phyloP scores from a whole-genome alignment of 2,797 vertebrate species.

The Urosaurus nigricauda region DNA sequence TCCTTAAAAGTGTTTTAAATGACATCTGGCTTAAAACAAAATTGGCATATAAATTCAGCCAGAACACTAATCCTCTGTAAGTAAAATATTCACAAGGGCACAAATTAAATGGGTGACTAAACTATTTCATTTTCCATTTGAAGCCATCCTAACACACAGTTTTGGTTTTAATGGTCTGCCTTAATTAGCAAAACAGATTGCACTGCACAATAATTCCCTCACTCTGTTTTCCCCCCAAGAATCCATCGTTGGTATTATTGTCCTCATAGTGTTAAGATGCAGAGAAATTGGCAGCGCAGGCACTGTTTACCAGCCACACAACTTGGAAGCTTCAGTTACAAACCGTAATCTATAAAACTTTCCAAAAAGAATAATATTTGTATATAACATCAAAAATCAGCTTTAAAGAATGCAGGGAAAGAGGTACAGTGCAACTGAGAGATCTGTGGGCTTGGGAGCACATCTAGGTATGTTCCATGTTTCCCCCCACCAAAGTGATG shows the following conservation, averaged over 20 bases:
- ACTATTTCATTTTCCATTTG: conserved; percentile 24
- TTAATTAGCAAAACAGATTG: conserved; percentile 33
- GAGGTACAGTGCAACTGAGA: not conserved
- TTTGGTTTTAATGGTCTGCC: not conserved
- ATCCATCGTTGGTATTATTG: not conserved
- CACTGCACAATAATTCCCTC: not conserved
- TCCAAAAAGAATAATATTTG: not conserved
- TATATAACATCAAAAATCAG: not conserved
- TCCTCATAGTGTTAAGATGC: not conserved
- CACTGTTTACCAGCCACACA: not conserved
- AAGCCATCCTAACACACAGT: conserved; percentile 21
- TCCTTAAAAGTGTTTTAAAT: conserved; percentile 28
- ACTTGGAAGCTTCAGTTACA: not conserved
- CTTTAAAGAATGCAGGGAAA: not conserved
- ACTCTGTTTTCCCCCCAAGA: too few relatives aligned
- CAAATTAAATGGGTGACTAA: conserved; percentile 29
- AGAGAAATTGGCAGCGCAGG: not conserved
- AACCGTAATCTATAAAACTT: not conserved
- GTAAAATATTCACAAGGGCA: conserved; percentile 8
- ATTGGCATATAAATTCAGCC: conserved; percentile 22
- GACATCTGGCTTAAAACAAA: conserved; percentile 30
- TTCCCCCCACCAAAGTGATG: not conserved
- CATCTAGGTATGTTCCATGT: not conserved
- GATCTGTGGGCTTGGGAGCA: not conserved
- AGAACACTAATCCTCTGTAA: conserved; percentile 1